Conservation (phyloP, 2,113 vertebrate genomes). For the Poeciliopsis retropinna region DNA sequence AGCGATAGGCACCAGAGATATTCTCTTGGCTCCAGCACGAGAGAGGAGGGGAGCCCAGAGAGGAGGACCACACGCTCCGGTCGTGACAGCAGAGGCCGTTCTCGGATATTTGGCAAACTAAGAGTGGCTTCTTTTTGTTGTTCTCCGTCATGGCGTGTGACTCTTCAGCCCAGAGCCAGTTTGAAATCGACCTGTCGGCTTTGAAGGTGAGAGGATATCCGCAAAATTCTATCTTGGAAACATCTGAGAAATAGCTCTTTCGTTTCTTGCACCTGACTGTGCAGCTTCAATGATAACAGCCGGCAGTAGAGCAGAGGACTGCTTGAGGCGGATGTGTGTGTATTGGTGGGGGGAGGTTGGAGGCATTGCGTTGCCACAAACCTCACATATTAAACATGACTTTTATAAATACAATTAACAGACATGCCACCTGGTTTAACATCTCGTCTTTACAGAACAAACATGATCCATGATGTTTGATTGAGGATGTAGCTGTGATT, state of each 20-base stretch:
- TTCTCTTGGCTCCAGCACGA: slow-evolving; percentile 5
- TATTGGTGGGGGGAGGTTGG: no score
- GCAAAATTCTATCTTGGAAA: neutral
- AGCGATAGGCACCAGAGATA: slow-evolving; percentile 9
- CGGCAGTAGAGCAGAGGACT: slow-evolving; percentile 21
- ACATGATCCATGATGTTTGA: slow-evolving; percentile 12
- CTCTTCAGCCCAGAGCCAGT: slow-evolving; percentile 91
- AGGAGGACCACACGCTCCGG: slow-evolving; percentile 36
- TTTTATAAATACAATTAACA: neutral
- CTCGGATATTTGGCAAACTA: slow-evolving; percentile 41
- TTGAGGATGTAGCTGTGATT: slow-evolving; percentile 40
- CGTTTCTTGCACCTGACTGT: slow-evolving; percentile 58
- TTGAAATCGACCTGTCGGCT: slow-evolving; percentile 92
- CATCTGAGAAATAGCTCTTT: slow-evolving; percentile 5
- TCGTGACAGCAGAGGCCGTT: slow-evolving; percentile 55
- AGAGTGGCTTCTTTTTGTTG: slow-evolving; percentile 48
- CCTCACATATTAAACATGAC: neutral
- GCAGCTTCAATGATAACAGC: slow-evolving; percentile 41
- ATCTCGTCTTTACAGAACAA: slow-evolving; percentile 14
- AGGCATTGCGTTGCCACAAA: neutral
- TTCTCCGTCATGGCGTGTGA: slow-evolving; percentile 90
- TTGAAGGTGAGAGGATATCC: slow-evolving; percentile 83
- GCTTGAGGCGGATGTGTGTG: slow-evolving; percentile 39
- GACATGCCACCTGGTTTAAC: slow-evolving; percentile 21
- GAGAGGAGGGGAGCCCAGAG: slow-evolving; percentile 13